Percentiles rank a stretch among this genome's conserved stretches.
Conservation (phyloP, 2,113 vertebrate genomes). For the Phalacrocorax carbo region DNA sequence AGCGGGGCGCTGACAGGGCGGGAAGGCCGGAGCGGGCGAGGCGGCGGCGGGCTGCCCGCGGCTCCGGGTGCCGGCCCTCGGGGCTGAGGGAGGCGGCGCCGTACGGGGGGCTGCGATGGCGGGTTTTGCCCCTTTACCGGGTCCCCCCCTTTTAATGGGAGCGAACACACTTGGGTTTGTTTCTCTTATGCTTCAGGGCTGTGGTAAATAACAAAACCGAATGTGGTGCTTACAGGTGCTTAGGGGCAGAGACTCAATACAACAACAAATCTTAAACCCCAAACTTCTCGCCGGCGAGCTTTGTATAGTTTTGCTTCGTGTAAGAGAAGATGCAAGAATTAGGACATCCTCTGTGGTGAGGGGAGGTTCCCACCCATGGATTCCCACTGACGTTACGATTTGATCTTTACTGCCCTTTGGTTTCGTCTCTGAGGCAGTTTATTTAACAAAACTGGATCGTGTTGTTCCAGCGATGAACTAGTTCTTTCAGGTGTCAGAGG, state of each 20-base stretch:
- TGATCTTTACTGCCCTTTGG: background rate
- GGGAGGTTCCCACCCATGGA: background rate
- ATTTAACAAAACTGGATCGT: background rate
- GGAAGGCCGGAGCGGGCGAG: no score
- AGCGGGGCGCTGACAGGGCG: no score
- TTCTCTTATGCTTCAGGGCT: background rate
- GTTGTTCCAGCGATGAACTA: background rate
- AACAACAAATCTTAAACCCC: background rate
- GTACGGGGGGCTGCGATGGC: fast-evolving
- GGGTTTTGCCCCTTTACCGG: background rate
- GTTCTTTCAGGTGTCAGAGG: background rate
- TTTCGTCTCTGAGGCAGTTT: background rate
- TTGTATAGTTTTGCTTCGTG: background rate
- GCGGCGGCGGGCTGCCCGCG: background rate
- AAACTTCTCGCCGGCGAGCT: background rate
- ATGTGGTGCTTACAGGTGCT: background rate
- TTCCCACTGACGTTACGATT: background rate
- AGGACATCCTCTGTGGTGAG: background rate
- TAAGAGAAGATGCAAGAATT: background rate
- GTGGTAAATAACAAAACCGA: background rate
- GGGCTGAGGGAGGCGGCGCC: background rate
- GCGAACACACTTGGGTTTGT: background rate
- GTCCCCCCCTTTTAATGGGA: no score
- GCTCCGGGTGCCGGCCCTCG: background rate
- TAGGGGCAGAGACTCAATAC: background rate